These are phyloP conservation scores for Teleogryllus oceanicus DNA, from an alignment of 2,888 invertebrate genomes.

Conservation along the genomic window DNA sequence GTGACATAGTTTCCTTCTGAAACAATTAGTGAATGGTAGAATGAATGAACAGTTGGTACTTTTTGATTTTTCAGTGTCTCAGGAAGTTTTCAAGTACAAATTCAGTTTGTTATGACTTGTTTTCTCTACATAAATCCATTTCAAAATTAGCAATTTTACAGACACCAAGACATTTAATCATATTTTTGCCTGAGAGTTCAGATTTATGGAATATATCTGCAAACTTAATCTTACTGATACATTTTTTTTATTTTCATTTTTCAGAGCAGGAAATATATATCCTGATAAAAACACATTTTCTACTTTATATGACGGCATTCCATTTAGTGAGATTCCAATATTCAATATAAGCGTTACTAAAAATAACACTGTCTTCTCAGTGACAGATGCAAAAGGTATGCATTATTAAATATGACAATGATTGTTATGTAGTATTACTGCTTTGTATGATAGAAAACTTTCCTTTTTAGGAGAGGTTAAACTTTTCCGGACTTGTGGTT, in stretches of 20 bases:
- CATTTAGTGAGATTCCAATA: conserved; percentile 77
- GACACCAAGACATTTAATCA: too few species aligned
- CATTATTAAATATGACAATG: not conserved
- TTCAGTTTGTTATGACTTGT: too few species aligned
- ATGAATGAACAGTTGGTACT: too few species aligned
- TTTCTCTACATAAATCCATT: too few species aligned
- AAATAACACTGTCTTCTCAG: conserved; percentile 83
- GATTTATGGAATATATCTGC: too few species aligned
- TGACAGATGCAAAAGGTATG: conserved; percentile 68
- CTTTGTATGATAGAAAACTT: not conserved
- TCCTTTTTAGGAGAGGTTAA: conserved; percentile 52
- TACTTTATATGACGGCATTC: conserved; percentile 68
- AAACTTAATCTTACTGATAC: not conserved
- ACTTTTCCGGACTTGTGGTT: conserved; percentile 71
- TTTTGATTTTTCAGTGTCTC: too few species aligned
- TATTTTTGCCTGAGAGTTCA: too few species aligned
- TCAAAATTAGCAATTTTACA: too few species aligned
- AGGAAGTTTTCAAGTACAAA: too few species aligned
- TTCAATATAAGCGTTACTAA: conserved; percentile 75
- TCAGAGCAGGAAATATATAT: conserved; percentile 55
- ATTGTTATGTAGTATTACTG: not conserved
- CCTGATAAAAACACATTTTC: conserved; percentile 71
- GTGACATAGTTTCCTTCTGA: too few species aligned
- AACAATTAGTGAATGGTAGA: too few species aligned
- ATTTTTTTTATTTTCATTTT: not conserved